phyloP scores from a whole-genome alignment of 2,113 vertebrate species.

The Neogale vison region DNA sequence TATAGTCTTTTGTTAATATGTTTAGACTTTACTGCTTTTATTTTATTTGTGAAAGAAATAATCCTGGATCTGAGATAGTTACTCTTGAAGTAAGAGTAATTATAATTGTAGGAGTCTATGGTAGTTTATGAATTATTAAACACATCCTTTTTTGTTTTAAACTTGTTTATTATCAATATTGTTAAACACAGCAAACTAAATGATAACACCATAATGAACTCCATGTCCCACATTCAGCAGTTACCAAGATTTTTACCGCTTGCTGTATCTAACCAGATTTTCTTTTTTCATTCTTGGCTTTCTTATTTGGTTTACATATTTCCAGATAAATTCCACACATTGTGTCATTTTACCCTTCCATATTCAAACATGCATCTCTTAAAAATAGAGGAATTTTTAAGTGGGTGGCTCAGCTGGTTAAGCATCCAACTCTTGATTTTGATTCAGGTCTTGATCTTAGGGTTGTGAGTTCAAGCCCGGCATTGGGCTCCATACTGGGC shows the following conservation, averaged over 20 bases:
- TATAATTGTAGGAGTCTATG: neutral
- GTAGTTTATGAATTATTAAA: constrained; percentile 8
- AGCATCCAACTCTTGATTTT: neutral
- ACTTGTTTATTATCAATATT: neutral
- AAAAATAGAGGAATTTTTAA: neutral
- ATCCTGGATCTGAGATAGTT: neutral
- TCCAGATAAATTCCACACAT: neutral
- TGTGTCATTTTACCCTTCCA: neutral
- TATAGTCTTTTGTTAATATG: neutral
- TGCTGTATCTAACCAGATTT: neutral
- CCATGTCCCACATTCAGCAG: neutral
- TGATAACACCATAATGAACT: neutral
- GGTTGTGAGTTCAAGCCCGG: neutral
- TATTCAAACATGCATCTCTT: constrained; percentile 26
- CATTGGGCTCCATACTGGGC: neutral
- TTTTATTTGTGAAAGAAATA: constrained; percentile 13
- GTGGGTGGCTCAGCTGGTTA: neutral
- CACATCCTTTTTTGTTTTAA: neutral
- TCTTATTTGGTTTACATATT: neutral
- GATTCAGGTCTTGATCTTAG: neutral
- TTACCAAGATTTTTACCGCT: constrained; percentile 25
- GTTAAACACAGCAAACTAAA: constrained; percentile 6
- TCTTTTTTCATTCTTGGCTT: neutral
- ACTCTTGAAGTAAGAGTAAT: constrained; percentile 6
- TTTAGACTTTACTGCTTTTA: neutral